phyloP scores from a whole-genome alignment of 2,797 vertebrate species.

The Gallirallus australis region DNA sequence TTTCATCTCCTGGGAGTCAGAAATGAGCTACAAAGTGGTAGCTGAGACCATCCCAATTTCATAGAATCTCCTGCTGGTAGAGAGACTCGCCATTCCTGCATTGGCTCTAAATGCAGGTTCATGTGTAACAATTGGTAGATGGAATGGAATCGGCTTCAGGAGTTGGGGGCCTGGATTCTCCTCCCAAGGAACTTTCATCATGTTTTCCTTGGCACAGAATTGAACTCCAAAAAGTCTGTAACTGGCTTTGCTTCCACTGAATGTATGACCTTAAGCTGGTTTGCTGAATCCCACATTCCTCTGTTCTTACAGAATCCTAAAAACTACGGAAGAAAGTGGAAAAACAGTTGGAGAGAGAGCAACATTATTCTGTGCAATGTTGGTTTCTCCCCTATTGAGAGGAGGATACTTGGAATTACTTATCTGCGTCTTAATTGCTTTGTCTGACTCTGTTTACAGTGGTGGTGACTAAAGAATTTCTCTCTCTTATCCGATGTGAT shows the following conservation, averaged over 20 bases:
- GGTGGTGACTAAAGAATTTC: not conserved
- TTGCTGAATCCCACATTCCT: slow-evolving; percentile 4
- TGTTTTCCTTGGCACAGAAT: slow-evolving; percentile 11
- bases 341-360: not conserved
- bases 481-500: not conserved
- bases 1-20: not conserved
- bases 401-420: slow-evolving; percentile 24
- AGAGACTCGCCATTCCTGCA: not conserved
- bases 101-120: not conserved
- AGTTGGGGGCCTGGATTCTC: not conserved
- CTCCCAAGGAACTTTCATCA: not conserved
- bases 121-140: not conserved
- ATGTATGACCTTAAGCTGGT: not conserved
- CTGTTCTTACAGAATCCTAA: slow-evolving; percentile 18
- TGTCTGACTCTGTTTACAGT: not conserved
- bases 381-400: not conserved
- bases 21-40: not conserved
- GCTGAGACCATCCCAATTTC: not conserved
- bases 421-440: slow-evolving; percentile 6
- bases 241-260: not conserved
- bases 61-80: not conserved
- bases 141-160: not conserved
- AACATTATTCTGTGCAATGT: not conserved
- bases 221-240: not conserved
- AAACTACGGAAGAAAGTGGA: not conserved